These are phyloP conservation scores for Porites lutea DNA, from an alignment of 64 coral and sea anemone genomes.

Conservation along the genomic window DNA sequence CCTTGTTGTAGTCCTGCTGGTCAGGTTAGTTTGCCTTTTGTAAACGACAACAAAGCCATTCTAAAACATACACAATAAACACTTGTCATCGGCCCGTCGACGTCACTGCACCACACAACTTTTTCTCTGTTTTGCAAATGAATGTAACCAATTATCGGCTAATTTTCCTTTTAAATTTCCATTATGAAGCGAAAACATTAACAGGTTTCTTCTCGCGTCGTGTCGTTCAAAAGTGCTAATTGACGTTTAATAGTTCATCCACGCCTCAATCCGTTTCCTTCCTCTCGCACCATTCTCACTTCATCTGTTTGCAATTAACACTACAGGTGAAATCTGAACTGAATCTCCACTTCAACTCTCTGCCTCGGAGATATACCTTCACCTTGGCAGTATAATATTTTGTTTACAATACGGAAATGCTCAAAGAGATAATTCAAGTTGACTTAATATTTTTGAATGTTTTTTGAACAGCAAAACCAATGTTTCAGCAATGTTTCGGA, in stretches of 20 bases:
- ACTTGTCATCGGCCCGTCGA: neutral
- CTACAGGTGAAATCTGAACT: neutral
- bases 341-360: too few species aligned
- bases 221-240: constrained; percentile 42
- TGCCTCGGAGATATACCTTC: too few species aligned
- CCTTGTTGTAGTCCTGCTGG: constrained; percentile 5
- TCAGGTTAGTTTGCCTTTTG: constrained; percentile 22
- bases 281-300: constrained; percentile 5
- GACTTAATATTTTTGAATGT: too few species aligned
- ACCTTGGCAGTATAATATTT: too few species aligned
- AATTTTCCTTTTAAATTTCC: constrained; percentile 8
- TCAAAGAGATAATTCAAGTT: too few species aligned
- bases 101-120: neutral
- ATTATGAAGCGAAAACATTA: constrained; percentile 43
- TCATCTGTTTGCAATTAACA: constrained; percentile 16
- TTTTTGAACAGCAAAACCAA: too few species aligned
- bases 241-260: constrained; percentile 29
- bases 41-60: neutral
- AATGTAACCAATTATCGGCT: constrained; percentile 25
- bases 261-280: constrained; percentile 4
- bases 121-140: neutral
- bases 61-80: neutral
- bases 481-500: neutral
- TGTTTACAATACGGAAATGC: too few species aligned
- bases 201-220: constrained; percentile 13